Evolutionary conservation across 2,888 invertebrate genomes (phyloP).

Genomic region (Gymnocheta viridis): DNA sequence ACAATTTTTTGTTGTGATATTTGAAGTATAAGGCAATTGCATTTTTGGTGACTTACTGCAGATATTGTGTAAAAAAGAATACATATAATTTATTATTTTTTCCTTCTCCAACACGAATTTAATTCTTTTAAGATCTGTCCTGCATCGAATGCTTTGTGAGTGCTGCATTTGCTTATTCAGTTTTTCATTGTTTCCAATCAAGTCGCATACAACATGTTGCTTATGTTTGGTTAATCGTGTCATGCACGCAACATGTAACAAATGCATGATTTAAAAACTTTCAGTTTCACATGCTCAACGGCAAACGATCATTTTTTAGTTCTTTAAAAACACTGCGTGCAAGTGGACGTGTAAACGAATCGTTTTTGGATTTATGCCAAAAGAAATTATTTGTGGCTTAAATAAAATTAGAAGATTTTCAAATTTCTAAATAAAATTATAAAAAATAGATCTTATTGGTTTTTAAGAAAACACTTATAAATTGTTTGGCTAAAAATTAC

Average conservation of each 20-base stretch:
- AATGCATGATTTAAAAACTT: slow-evolving; percentile 64
- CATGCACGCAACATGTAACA: slow-evolving; percentile 59
- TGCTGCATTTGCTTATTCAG: not conserved
- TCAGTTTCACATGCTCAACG: slow-evolving; percentile 62
- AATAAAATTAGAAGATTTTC: slow-evolving; percentile 64
- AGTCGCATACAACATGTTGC: slow-evolving; percentile 52
- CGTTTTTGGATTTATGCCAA: slow-evolving; percentile 31
- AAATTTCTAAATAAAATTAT: slow-evolving; percentile 15
- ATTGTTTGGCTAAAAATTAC: slow-evolving; percentile 55
- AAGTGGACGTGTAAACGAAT: slow-evolving; percentile 46
- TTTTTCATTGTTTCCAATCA: slow-evolving; percentile 12
- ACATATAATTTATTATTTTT: not conserved
- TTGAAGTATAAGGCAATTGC: too few relatives aligned
- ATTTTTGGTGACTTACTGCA: too few relatives aligned
- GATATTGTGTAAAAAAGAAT: too few relatives aligned
- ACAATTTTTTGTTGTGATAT: too few relatives aligned
- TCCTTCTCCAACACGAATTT: not conserved
- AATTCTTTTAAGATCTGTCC: slow-evolving; percentile 20
- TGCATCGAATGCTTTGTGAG: not conserved
- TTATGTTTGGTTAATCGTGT: slow-evolving; percentile 17
- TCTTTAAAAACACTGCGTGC: slow-evolving; percentile 64
- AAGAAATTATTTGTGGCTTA: slow-evolving; percentile 58
- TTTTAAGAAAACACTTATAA: slow-evolving; percentile 30
- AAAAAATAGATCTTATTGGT: slow-evolving; percentile 60
- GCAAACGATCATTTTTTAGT: slow-evolving; percentile 55